Evolutionary conservation across 2,797 vertebrate genomes (phyloP), one percentile per base, ranked within the genome.

Genomic region (Podarcis siculus): DNA sequence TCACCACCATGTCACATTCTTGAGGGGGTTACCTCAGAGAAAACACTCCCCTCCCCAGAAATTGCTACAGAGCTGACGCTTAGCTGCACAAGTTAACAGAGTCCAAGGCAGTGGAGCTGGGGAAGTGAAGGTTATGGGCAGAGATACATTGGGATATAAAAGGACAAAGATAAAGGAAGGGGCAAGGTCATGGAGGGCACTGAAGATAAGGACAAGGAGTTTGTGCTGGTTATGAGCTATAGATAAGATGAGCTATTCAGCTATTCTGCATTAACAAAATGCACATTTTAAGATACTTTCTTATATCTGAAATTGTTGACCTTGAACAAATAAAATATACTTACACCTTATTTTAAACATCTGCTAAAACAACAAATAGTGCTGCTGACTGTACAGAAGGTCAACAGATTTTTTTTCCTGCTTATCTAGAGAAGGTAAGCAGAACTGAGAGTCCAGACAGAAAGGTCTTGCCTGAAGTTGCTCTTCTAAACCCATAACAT

Each of bases 291-390:
- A 87, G 58, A 79, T 42, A 15, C 71, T 49, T 88, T 39, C 39
- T 8, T 71, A 12, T 61, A 32, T 88, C 69, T 86, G n/a, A 88
- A 72, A 84, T 42, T 39, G 67, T 79, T 79, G 64, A 32, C 35
- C 21, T 88, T 88, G 27, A 88, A 55, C 35, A 55, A 71, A 86
- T 55, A 71, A 82, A 30, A 79, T 77, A 30, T 78, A 23, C 87
- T 78, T 83, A 23, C 2, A 42, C 12, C 25, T 8, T 21, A 82
- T 75, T 87, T 82, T 87, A 75, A 84, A 72, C 82, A 79, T 27
- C 49, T 61, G 32, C 64, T 58, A 30, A 76, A 88, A 71, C 73
- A 71, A 37, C 21, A 37, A 83, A 83, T 71, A 55, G 15, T n/a
- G 10, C 80, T 83, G 64, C 76, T 86, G 45, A 35, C 19, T 25